Conservation (phyloP, 2,888 invertebrate species). For the Chaetogeoica ovagalla region DNA sequence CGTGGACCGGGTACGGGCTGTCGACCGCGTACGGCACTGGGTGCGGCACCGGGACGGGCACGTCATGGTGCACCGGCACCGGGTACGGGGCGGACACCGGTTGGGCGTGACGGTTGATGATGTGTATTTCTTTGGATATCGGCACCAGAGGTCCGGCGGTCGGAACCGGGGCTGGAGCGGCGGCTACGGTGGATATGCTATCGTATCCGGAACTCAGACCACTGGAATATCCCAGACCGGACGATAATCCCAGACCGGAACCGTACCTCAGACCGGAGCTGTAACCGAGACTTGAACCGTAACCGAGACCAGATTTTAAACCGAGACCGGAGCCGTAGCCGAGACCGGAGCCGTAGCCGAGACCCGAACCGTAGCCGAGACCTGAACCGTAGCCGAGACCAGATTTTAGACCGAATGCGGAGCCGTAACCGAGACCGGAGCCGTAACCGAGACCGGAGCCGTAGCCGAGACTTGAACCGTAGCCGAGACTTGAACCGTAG, state of each 20-base stretch:
- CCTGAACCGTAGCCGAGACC: background rate
- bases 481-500: background rate
- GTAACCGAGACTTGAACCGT: background rate
- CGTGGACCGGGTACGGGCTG: conserved; percentile 32
- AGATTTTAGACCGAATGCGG: background rate
- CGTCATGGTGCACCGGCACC: conserved; percentile 32
- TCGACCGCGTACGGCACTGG: conserved; percentile 35
- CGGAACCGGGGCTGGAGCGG: conserved; percentile 2
- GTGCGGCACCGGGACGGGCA: conserved; percentile 25
- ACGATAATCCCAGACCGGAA: background rate
- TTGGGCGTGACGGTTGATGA: conserved; percentile 39
- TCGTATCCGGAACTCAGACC: background rate
- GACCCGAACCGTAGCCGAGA: background rate
- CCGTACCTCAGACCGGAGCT: background rate
- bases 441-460: background rate
- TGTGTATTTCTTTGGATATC: conserved; percentile 36
- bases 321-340: background rate
- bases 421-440: background rate
- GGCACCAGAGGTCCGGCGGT: conserved; percentile 12
- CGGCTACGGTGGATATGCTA: background rate
- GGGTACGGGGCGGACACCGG: conserved; percentile 39
- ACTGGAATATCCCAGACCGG: conserved; percentile 9
- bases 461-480: background rate
- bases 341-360: background rate
- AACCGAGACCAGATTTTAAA: background rate